These are phyloP conservation scores for Petrolisthes manimaculis DNA, from an alignment of 2,888 invertebrate species.

Conservation along the genomic window DNA sequence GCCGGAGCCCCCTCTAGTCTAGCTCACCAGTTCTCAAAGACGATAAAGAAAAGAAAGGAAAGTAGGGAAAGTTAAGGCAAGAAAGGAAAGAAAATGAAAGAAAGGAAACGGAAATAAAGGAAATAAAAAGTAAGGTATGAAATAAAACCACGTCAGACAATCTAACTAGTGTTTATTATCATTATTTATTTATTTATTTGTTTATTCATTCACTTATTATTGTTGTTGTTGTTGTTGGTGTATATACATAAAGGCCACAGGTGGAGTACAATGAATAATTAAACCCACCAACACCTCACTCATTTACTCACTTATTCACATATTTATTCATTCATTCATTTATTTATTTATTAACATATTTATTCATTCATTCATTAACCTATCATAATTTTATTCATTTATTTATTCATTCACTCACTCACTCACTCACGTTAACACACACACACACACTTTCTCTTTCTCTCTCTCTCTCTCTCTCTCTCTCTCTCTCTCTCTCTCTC, in stretches of 20 bases:
- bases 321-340: not conserved
- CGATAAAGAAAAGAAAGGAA: too few species aligned
- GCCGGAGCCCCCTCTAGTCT: too few species aligned
- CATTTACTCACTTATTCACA: not conserved
- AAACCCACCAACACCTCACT: too few species aligned
- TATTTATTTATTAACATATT: not conserved
- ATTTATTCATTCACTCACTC: not conserved
- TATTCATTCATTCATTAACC: not conserved
- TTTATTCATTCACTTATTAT: not conserved
- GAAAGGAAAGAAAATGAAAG: not conserved
- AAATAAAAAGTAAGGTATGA: not conserved
- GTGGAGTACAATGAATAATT: not conserved
- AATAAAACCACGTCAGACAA: not conserved
- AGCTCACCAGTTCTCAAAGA: too few species aligned
- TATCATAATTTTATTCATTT: not conserved
- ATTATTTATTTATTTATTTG: not conserved
- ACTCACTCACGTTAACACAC: not conserved
- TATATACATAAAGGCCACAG: conserved; percentile 49
- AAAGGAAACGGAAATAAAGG: too few species aligned
- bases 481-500: conserved; percentile 42
- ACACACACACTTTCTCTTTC: not conserved
- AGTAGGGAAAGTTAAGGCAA: too few species aligned
- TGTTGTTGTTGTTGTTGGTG: conserved; percentile 6
- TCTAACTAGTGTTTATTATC: not conserved
- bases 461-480: conserved; percentile 29